Conservation (phyloP, 2,797 vertebrate genomes). For the Petrocephalus schoutedeni region DNA sequence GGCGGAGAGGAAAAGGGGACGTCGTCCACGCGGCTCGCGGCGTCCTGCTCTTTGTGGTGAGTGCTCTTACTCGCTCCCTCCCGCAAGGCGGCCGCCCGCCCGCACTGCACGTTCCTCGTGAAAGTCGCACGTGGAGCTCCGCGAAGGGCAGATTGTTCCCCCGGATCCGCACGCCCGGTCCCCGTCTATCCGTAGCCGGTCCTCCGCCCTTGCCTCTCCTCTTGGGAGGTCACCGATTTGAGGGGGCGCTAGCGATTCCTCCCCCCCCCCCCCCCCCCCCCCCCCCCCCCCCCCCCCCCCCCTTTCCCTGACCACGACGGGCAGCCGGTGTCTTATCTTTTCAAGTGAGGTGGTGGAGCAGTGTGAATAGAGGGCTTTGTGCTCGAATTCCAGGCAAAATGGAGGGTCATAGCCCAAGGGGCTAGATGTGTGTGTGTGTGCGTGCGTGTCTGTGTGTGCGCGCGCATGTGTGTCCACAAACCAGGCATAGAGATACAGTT, state of each 20-base stretch:
- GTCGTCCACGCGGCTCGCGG: conserved; percentile 57
- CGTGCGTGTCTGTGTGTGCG: conserved; percentile 9
- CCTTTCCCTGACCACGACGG: background rate
- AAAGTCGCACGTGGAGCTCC: background rate
- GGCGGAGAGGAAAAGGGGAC: conserved; percentile 58
- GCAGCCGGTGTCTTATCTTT: conserved; percentile 55
- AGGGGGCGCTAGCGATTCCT: background rate
- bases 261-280: background rate
- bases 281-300: background rate
- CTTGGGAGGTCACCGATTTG: background rate
- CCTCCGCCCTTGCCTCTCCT: background rate
- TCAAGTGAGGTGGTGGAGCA: conserved; percentile 48
- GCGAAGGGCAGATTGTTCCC: background rate
- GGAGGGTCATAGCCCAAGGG: conserved; percentile 70
- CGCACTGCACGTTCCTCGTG: background rate
- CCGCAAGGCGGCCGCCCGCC: too few relatives aligned
- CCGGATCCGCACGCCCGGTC: background rate
- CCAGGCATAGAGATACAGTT: conserved; percentile 21
- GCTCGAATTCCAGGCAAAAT: conserved; percentile 66
- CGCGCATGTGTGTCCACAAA: background rate
- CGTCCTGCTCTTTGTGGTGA: conserved; percentile 74
- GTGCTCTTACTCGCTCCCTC: conserved; percentile 49
- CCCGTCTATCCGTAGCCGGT: background rate
- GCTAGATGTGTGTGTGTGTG: conserved; percentile 18
- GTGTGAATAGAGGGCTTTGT: conserved; percentile 72